Evolutionary conservation across 1,140 invertebrate genomes (phyloP), one percentile per base, ranked within the genome.

Genomic region (Mylabris phalerata): DNA sequence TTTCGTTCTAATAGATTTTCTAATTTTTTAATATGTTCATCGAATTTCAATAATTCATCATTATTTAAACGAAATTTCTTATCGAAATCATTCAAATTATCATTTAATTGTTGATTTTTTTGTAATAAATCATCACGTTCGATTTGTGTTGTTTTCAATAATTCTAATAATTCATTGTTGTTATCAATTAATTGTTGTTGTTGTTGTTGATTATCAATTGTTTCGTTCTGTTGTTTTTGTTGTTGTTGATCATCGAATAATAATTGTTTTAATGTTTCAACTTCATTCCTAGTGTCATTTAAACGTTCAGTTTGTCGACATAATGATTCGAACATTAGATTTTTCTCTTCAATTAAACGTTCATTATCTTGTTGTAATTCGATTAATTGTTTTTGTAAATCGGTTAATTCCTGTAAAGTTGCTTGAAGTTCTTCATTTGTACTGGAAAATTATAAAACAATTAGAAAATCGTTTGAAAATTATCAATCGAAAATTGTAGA

Each of bases 351-450:
- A 38, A 83, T 80, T 11, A 96, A 77, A 57, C 88, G 80, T 65
- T 93, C 89, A 74, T 95, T 95, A 70, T 94, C 91, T 3, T 85
- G 80, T 71, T 93, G 91, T 2, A 94, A 79, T 68, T 94, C 92
- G 6, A 84, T 84, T 50, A 95, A 78, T 73, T 93, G 90, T 25
- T 86, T 81, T 74, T 90, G 92, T 38, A 96, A 77, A 74, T 96
- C 93, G 39, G 90, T 88, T 51, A 96, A 76, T 75, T 96, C 93
- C 66, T 95, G 93, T 43, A 96, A 78, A 0, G 93, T 96, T 0
- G 93, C 94, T 77, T 96, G 93, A 1, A 97, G 78, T 75, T 97
- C 94, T 76, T 97, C 93, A 71, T 91, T 94, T n/a, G 93, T 96
- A 48, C 87, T 87, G 64, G 78, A 83, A 70, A 39, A 41, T 47